Evolutionary conservation across 1,140 invertebrate genomes (phyloP), one percentile per base, ranked within the genome.

Genomic region (Drosophila rufa): DNA sequence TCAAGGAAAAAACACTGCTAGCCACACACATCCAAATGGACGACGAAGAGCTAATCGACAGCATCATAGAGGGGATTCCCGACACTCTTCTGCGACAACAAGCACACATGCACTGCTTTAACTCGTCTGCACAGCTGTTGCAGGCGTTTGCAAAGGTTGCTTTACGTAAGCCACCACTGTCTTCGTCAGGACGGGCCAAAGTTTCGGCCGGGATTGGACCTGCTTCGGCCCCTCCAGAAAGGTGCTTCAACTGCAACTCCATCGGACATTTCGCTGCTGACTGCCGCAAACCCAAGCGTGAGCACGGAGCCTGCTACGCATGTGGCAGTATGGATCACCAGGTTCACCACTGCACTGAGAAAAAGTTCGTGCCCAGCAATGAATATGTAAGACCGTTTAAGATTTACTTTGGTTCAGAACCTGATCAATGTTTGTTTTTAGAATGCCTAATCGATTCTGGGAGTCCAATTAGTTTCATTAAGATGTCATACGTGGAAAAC

Each of bases 101-200:
- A 25, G 53, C 53, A 4, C 45, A 61, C n/a, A 42, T 43, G 33
- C 61, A 64, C n/a, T 61, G 33, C 33, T 40, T 61, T 5, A 25
- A n/a, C 6, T 25, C 43, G 4, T 36, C 33, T 36, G 11, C 33
- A 8, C 33, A 36, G 33, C 33, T 36, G 1, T 36, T 36, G 11
- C 33, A 36, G 11, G 33, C 33, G 33, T 36, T 36, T 8, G 33
- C 33, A 8, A 36, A 36, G 11, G 33, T 36, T 36, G 33, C 33
- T 36, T 7, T 36, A 3, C 33, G 8, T 4, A 36, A 36, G 8
- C 11, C 9, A 36, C 11, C 11, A 36, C 33, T 12, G 33, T 36
- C 33, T 36, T 36, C 33, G 0, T 36, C 33, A 8, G 33, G 33
- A 36, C 33, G 33, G 3, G 9, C 9, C 11, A 36, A 36, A 36